Base-by-base conservation (phyloP, 1,140 invertebrate species). In the Drosophila burlai region DNA sequence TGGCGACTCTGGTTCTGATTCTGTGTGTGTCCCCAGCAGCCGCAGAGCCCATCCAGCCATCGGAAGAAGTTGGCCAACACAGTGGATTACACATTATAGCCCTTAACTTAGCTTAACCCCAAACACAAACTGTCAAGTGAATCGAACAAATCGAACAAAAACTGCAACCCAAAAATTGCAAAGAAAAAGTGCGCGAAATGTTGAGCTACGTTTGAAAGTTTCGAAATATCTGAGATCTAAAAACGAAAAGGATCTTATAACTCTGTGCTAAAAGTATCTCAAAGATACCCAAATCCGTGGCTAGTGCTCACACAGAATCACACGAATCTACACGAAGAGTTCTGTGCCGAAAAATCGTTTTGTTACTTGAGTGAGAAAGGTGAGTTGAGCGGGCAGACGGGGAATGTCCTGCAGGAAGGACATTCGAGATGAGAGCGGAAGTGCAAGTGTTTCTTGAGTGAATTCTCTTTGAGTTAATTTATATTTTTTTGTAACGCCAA, bases 321-420 rank as follows among this genome's bases (percentile, higher is more conserved):
- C 52, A 38, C 34, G 18, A 55, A 55, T 64, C 67, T 61, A 13
- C 38, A 9, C 43, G 16, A 7, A 18, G 47, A 75, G 46, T 83
- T 87, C 80, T 72, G 63, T 46, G 36, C 62, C 24, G 72, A 71
- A 72, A 69, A 73, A 38, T 60, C 55, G 54, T 55, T 63, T 47
- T 74, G 78, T 79, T 87, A 65, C 69, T 81, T 85, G 61, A 73
- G 84, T 85, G 85, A 81, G 54, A 73, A 90, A 89, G 84, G 84
- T 89, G 84, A 89, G 84, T 90, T 90, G 46, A 49, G 57, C 43
- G 8, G 24, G 6, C 21, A 24, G 16, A 24, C 34, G 24, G 11
- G 60, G 60, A 61, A 21, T 55, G 57, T 83, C 76, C 72, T 89
- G 72, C 9, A n/a, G 5, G n/a, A 24, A 50, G 43, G 13, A 66